Evolutionary conservation across 1,140 invertebrate species (phyloP), one percentile per base, ranked within the genome.

Genomic region (Akabosia matsudoensis): DNA sequence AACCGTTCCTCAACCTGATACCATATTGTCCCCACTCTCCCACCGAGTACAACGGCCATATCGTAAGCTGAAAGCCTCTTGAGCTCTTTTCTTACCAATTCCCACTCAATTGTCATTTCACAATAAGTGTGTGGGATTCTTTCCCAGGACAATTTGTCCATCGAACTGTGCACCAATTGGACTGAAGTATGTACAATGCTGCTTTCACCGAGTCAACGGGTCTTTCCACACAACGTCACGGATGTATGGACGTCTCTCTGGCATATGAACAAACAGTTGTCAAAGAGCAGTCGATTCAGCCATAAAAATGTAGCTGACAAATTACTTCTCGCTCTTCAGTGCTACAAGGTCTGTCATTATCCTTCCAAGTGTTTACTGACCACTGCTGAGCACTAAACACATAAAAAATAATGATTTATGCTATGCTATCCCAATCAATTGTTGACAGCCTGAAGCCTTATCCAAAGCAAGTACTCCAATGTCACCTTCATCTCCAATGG

Each of bases 171-270:
- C n/a, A 26, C 56, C 16, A 79, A 89, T 72, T 84, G 93, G 30
- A 92, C 91, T 88, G 92, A 93, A 80, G 92, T 91, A 22, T 89
- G 90, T 3, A 92, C 92, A 82, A 93, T 93, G 90, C 85, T 95
- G 24, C 85, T 95, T 30, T 92, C 92, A 0, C 92, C 92, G 0
- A 89, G 92, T 64, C 92, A 94, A 82, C 87, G 93, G 72, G 86
- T 94, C 26, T 88, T 91, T 31, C 92, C 92, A 70, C 93, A 93
- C 83, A 86, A 90, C 74, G 89, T 81, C 0, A 78, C 89, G 61
- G 93, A 95, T 83, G 88, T 93, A 64, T 95, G 92, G 92, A 93
- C 92, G 10, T 87, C 89, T 79, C 83, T 95, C 30, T 94, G 92
- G 92, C 90, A 92, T 73, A 82, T 85, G 84, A 74, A 86, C 87